Conservation (phyloP, 2,888 invertebrate genomes). For the Sinelater perroti region DNA sequence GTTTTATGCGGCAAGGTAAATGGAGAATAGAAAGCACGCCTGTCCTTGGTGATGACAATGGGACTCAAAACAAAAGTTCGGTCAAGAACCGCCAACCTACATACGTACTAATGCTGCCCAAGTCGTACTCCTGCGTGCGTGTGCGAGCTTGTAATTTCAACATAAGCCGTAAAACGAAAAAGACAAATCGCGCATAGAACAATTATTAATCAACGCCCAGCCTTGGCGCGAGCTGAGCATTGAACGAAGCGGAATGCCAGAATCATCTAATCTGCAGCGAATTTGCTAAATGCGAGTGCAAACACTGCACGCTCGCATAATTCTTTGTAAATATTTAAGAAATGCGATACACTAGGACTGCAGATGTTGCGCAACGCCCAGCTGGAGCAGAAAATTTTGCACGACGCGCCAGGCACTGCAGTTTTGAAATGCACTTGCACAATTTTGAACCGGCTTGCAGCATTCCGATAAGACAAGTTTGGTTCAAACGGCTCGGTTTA, state of each 20-base stretch:
- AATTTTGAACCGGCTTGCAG: not conserved
- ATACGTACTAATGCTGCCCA: conserved; percentile 18
- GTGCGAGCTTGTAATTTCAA: conserved; percentile 15
- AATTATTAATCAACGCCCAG: conserved; percentile 47
- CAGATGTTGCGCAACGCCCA: conserved; percentile 1
- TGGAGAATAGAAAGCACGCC: conserved; percentile 40
- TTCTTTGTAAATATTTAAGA: conserved; percentile 14
- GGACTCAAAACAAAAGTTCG: conserved; percentile 54
- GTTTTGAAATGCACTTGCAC: not conserved
- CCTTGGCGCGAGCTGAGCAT: conserved; percentile 42
- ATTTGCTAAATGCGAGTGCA: conserved; percentile 18
- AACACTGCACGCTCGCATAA: conserved; percentile 13
- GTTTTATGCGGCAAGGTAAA: conserved; percentile 40
- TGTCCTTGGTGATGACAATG: conserved; percentile 52
- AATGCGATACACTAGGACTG: conserved; percentile 6
- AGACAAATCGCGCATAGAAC: conserved; percentile 40
- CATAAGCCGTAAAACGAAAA: conserved; percentile 40
- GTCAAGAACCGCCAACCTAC: conserved; percentile 53
- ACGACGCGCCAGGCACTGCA: not conserved
- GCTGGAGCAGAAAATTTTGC: conserved; percentile 2
- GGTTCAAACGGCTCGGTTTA: no score
- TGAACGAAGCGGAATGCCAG: conserved; percentile 49
- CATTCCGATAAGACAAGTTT: not conserved
- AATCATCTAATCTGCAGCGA: conserved; percentile 34
- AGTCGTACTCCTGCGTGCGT: conserved; percentile 11